Percentiles rank a stretch among this genome's conserved stretches.
Conservation (phyloP, 2,113 vertebrate species). For the Stegostoma tigrinum region DNA sequence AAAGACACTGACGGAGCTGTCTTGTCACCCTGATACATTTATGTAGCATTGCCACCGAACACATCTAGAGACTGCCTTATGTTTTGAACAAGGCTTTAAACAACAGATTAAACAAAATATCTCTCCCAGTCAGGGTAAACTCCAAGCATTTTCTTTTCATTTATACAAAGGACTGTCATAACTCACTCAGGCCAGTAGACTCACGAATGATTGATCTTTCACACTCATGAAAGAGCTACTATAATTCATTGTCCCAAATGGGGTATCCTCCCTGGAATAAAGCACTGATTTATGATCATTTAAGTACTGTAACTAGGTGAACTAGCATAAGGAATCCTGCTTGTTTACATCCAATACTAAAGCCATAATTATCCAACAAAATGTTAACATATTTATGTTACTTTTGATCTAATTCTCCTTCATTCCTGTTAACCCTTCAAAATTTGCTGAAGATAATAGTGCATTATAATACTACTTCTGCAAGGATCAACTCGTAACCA, state of each 20-base stretch:
- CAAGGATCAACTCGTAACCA: background rate
- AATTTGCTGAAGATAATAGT: background rate
- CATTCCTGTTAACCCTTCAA: background rate
- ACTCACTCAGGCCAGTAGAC: background rate
- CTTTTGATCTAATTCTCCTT: background rate
- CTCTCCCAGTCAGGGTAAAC: background rate
- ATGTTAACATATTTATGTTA: background rate
- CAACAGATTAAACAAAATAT: background rate
- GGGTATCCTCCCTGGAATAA: slow-evolving; percentile 18
- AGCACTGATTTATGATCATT: slow-evolving; percentile 10
- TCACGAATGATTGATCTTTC: slow-evolving; percentile 19
- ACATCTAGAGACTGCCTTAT: background rate
- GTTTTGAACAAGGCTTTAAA: background rate
- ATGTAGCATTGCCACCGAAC: background rate
- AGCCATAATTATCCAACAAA: background rate
- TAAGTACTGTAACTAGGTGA: background rate
- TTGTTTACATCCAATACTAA: background rate
- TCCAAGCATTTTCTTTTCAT: background rate
- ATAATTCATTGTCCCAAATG: background rate
- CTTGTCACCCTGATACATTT: background rate
- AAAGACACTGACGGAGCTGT: background rate
- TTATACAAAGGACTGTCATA: slow-evolving; percentile 7
- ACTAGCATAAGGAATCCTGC: background rate
- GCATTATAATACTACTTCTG: background rate
- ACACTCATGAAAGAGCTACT: background rate